phyloP scores from a whole-genome alignment of 1,140 invertebrate genomes.

The Pogonomyrmex californicus region DNA sequence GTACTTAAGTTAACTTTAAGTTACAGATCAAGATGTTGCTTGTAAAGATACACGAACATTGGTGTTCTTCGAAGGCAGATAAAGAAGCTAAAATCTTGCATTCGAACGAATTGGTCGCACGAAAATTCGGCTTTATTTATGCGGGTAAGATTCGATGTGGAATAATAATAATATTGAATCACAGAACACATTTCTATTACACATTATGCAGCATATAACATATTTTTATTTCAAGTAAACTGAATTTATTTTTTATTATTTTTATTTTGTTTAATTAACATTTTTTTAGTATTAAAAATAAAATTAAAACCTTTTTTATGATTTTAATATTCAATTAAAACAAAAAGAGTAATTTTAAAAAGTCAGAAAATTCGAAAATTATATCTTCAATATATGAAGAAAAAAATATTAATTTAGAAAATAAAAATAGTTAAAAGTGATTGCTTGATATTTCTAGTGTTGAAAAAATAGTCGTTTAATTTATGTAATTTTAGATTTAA shows the following conservation, averaged over 20 bases:
- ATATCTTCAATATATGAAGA: too few relatives aligned
- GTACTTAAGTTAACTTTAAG: conserved; percentile 2
- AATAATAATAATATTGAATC: neutral
- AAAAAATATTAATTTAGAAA: too few relatives aligned
- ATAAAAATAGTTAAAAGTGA: too few relatives aligned
- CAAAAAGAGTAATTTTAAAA: too few relatives aligned
- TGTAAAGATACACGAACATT: neutral
- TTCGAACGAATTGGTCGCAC: neutral
- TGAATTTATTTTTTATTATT: neutral
- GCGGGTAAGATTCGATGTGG: neutral
- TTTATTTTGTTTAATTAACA: too few relatives aligned
- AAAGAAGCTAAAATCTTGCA: conserved; percentile 13
- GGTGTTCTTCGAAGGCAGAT: neutral
- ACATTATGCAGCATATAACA: neutral
- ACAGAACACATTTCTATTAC: neutral
- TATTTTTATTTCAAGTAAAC: neutral
- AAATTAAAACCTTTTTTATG: too few relatives aligned
- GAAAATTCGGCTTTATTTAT: neutral
- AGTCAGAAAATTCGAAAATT: too few relatives aligned
- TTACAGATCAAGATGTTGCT: conserved; percentile 29
- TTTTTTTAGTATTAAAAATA: too few relatives aligned
- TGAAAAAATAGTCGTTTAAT: neutral
- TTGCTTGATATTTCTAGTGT: too few relatives aligned
- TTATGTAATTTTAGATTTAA: neutral
- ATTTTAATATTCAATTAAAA: too few relatives aligned